These are phyloP conservation scores for Danio albolineatus DNA, from an alignment of 2,797 vertebrate genomes.

Conservation along the genomic window DNA sequence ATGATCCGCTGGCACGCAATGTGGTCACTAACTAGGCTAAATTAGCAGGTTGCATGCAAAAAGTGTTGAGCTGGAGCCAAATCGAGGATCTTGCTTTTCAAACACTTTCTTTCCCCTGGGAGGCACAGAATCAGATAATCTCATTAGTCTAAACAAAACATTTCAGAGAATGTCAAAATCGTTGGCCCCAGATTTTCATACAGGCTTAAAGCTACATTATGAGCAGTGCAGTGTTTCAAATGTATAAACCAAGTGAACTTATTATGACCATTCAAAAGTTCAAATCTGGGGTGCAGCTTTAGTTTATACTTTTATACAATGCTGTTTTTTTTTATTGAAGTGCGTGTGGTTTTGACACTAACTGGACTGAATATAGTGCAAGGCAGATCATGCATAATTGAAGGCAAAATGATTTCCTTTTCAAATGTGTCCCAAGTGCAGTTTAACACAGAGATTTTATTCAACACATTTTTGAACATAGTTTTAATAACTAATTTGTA, in stretches of 20 bases:
- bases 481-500: no score
- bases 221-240: slow-evolving; percentile 1
- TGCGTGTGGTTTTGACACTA: no score
- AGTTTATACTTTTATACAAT: slow-evolving; percentile 53
- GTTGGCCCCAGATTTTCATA: slow-evolving; percentile 21
- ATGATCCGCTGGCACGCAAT: slow-evolving; percentile 81
- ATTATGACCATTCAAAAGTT: background rate
- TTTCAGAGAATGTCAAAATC: slow-evolving; percentile 61
- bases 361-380: no score
- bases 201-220: slow-evolving; percentile 55
- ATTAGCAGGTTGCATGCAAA: slow-evolving; percentile 80
- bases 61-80: slow-evolving; percentile 66
- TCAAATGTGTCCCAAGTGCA: no score
- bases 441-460: no score
- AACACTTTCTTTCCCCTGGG: slow-evolving; percentile 43
- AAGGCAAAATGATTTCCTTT: no score
- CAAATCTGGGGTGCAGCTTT: background rate
- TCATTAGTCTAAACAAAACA: slow-evolving; percentile 76
- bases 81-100: slow-evolving; percentile 61
- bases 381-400: no score
- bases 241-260: slow-evolving; percentile 3
- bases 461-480: no score
- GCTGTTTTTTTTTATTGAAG: slow-evolving; percentile 32
- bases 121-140: slow-evolving; percentile 69
- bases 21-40: slow-evolving; percentile 70